These are phyloP conservation scores for Lemur catta DNA, from an alignment of 2,797 vertebrate species.

Conservation along the genomic window DNA sequence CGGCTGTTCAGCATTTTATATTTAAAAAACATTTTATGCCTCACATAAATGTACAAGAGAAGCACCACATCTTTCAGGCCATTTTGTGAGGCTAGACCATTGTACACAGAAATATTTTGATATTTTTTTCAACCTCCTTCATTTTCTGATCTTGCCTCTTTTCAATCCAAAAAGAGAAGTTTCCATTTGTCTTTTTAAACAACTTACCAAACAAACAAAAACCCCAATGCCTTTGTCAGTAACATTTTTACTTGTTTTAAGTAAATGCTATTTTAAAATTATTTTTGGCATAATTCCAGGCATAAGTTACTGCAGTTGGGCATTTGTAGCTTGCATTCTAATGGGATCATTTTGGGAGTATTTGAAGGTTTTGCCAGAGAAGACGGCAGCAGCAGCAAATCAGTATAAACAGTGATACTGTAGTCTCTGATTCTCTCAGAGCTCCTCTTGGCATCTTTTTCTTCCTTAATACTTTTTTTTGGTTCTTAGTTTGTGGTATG, in stretches of 20 bases:
- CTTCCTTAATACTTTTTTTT: background rate
- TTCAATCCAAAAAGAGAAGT: background rate
- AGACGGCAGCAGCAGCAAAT: background rate
- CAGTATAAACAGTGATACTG: background rate
- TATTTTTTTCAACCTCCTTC: no score
- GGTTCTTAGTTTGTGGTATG: background rate
- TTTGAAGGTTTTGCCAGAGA: background rate
- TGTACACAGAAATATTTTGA: background rate
- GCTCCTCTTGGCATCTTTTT: background rate
- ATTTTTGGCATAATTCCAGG: background rate
- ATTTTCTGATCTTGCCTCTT: slow-evolving; percentile 27
- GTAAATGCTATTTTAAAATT: background rate
- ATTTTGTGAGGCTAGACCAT: background rate
- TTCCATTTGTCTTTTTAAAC: background rate
- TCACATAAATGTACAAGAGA: background rate
- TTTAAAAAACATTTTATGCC: background rate
- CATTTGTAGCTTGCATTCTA: background rate
- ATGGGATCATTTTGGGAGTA: background rate
- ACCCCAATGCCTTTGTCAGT: background rate
- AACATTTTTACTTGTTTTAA: slow-evolving; percentile 41
- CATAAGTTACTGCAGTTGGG: background rate
- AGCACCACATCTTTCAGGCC: background rate
- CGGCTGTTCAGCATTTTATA: background rate
- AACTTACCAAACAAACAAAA: background rate
- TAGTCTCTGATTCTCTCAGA: background rate